Conservation (phyloP, 2,113 vertebrate genomes). For the Brienomyrus brachyistius region DNA sequence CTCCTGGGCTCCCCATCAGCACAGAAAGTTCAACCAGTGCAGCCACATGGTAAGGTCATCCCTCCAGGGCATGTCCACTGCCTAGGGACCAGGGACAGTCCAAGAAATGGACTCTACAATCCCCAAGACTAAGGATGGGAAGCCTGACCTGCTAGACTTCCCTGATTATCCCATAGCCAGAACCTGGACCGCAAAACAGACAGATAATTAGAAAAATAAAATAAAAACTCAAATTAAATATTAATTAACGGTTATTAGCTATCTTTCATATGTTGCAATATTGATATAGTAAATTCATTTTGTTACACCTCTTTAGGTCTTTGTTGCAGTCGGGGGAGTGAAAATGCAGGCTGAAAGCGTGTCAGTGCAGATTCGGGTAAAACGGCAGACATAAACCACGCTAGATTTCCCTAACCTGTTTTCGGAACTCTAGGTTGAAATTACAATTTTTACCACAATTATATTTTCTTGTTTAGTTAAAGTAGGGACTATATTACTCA, state of each 20-base stretch:
- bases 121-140: not conserved
- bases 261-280: not conserved
- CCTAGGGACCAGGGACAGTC: not conserved
- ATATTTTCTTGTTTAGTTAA: not conserved
- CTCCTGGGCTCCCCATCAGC: not conserved
- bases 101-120: not conserved
- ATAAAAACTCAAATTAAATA: not conserved
- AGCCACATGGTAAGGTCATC: too few relatives aligned
- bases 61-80: not conserved
- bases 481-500: not conserved
- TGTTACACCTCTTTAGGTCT: not conserved
- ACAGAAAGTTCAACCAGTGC: not conserved
- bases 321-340: not conserved
- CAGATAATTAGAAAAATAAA: not conserved
- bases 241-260: not conserved
- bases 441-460: not conserved
- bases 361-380: not conserved
- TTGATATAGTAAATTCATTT: conserved; percentile 1
- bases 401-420: not conserved
- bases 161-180: not conserved
- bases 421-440: not conserved
- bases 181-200: not conserved
- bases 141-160: not conserved
- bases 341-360: not conserved
- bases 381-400: not conserved